Conservation (phyloP, 2,888 invertebrate species). For the Darwinula stevensoni region DNA sequence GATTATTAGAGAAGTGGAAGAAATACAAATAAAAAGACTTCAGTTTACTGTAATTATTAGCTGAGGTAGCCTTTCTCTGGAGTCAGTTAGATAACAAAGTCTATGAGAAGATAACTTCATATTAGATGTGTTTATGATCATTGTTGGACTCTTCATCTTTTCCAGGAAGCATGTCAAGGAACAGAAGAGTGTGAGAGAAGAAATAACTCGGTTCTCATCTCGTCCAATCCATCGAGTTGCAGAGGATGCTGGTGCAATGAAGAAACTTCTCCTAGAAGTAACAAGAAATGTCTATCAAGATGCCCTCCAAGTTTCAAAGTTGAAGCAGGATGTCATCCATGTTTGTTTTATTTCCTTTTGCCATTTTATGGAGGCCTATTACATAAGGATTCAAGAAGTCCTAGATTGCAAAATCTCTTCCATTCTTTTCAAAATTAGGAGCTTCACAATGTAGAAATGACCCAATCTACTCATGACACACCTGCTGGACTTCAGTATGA, state of each 20-base stretch:
- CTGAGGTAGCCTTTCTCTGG: too few relatives aligned
- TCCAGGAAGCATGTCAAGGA: constrained; percentile 41
- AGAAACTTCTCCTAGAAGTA: constrained; percentile 27
- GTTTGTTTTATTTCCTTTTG: constrained; percentile 16
- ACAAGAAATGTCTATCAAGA: constrained; percentile 30
- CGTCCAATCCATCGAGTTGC: constrained; percentile 30
- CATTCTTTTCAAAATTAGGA: constrained; percentile 15
- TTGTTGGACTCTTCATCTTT: too few relatives aligned
- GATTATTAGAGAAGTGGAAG: too few relatives aligned
- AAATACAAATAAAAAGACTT: too few relatives aligned
- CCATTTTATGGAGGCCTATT: background rate
- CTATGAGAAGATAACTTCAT: too few relatives aligned
- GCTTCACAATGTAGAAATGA: constrained; percentile 40
- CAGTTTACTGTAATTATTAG: too few relatives aligned
- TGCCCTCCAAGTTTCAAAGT: constrained; percentile 26
- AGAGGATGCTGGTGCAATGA: constrained; percentile 27
- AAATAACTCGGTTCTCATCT: constrained; percentile 38
- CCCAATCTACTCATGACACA: constrained; percentile 42
- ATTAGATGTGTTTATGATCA: too few relatives aligned
- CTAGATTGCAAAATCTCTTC: constrained; percentile 4
- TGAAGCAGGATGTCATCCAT: constrained; percentile 38
- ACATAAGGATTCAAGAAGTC: constrained; percentile 1
- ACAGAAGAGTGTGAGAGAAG: constrained; percentile 49
- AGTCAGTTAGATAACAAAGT: too few relatives aligned
- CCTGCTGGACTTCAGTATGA: constrained; percentile 43